Conservation (phyloP, 2,888 invertebrate species). For the Nemoura dubitans region DNA sequence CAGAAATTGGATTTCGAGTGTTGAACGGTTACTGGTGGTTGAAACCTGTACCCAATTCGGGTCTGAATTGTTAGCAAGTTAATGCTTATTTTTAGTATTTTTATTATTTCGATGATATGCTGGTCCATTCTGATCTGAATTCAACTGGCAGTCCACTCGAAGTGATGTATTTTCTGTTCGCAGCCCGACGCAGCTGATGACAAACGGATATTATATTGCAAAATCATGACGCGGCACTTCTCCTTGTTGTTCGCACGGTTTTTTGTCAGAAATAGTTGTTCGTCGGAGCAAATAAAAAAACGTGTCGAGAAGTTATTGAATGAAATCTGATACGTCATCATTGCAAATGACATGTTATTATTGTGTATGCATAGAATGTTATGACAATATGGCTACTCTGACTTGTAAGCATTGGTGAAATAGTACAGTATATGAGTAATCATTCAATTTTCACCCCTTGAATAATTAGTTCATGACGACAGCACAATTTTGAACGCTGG, state of each 20-base stretch:
- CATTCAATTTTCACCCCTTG: constrained; percentile 41
- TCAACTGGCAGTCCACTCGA: not conserved
- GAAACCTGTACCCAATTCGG: not conserved
- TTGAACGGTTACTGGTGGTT: not conserved
- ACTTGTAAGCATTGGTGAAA: constrained; percentile 27
- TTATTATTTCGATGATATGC: not conserved
- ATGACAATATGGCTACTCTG: constrained; percentile 34
- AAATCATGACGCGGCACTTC: constrained; percentile 41
- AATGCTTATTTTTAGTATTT: too few species aligned
- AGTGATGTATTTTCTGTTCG: not conserved
- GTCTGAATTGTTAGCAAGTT: not conserved
- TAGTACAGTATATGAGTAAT: constrained; percentile 29
- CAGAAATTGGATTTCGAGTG: not conserved
- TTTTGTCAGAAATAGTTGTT: constrained; percentile 43
- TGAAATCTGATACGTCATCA: constrained; percentile 45
- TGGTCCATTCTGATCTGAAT: not conserved
- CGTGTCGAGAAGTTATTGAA: constrained; percentile 41
- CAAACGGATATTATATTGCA: constrained; percentile 44
- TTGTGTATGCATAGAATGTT: constrained; percentile 25
- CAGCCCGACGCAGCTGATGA: constrained; percentile 16
- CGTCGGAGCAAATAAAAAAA: constrained; percentile 43
- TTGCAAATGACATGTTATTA: constrained; percentile 43
- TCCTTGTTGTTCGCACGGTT: constrained; percentile 27
- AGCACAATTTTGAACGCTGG: constrained; percentile 24
- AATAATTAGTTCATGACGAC: constrained; percentile 39